These are phyloP conservation scores for Protodeltote pygarga DNA, from an alignment of 2,888 invertebrate species.

Conservation along the genomic window DNA sequence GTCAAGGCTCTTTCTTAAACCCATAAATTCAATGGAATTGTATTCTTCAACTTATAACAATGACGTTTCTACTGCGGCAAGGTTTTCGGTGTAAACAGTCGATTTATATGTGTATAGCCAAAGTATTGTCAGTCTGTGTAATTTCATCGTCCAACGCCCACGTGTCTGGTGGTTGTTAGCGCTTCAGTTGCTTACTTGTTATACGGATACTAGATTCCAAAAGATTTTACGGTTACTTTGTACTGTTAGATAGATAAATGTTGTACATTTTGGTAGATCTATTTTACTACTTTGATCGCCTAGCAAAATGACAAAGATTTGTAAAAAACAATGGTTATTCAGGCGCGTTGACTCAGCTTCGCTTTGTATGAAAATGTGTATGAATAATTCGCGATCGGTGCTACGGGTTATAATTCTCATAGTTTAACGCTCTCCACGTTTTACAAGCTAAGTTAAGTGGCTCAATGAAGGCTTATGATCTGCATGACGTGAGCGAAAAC, in stretches of 20 bases:
- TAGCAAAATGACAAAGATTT: neutral
- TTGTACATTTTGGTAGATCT: neutral
- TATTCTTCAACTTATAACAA: no score
- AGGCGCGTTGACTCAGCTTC: no score
- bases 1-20: no score
- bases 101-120: conserved; percentile 8
- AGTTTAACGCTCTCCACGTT: no score
- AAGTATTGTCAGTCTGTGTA: conserved; percentile 18
- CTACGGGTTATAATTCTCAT: no score
- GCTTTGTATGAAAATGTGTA: no score
- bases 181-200: conserved; percentile 26
- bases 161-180: conserved; percentile 26
- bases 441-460: no score
- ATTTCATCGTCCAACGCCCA: conserved; percentile 44
- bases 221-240: conserved; percentile 10
- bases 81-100: conserved; percentile 7
- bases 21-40: no score
- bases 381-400: no score
- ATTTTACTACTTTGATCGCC: neutral
- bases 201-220: neutral
- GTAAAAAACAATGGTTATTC: rapidly evolving
- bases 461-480: no score
- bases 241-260: conserved; percentile 8
- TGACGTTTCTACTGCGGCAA: neutral
- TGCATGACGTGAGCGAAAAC: no score